phyloP scores from a whole-genome alignment of 2,113 vertebrate genomes.

The Gracilinanus agilis region DNA sequence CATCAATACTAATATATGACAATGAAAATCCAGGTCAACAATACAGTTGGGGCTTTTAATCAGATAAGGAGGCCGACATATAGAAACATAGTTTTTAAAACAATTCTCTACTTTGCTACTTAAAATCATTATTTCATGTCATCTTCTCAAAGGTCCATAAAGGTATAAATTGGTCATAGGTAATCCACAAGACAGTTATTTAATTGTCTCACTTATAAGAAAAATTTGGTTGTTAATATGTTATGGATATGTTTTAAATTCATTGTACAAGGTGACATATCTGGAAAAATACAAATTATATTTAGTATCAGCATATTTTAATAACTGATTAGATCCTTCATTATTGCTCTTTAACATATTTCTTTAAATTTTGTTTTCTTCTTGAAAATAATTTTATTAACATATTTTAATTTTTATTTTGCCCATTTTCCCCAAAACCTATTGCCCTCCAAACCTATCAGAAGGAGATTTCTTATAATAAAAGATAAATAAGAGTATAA shows the following conservation, averaged over 20 bases:
- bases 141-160: neutral
- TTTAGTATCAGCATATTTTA: neutral
- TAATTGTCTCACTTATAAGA: neutral
- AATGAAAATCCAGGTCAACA: neutral
- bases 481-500: neutral
- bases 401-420: neutral
- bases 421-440: neutral
- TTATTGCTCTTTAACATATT: neutral
- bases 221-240: neutral
- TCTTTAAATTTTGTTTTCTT: neutral
- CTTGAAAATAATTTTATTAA: neutral
- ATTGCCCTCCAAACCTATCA: neutral
- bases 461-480: neutral
- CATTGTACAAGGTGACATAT: neutral
- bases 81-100: too few relatives aligned
- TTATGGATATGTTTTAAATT: conserved; percentile 9
- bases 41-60: neutral
- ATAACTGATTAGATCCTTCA: neutral
- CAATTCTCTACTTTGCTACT: neutral
- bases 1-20: neutral
- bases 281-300: neutral
- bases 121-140: neutral
- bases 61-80: neutral
- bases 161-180: neutral
- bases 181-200: neutral